Percentiles rank a stretch among this genome's conserved stretches.
phyloP scores from a whole-genome alignment of 2,797 vertebrate genomes.

The Mus caroli region DNA sequence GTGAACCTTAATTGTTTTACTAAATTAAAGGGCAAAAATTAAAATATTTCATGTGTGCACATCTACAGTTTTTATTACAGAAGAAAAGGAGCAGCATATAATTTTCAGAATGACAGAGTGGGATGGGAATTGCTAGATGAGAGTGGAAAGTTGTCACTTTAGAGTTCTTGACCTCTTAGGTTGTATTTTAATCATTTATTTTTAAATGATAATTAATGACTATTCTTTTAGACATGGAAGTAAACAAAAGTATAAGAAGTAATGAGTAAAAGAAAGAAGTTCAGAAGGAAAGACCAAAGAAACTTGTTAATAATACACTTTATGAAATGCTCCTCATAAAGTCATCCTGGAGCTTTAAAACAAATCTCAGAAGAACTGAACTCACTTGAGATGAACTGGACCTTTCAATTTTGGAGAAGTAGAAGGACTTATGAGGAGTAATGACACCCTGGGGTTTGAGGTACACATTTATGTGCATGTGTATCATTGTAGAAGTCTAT shows the following conservation, averaged over 20 bases:
- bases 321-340: background rate
- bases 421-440: background rate
- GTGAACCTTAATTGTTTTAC: conserved; percentile 50
- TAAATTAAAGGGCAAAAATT: conserved; percentile 43
- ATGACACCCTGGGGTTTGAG: background rate
- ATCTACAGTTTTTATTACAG: conserved; percentile 25
- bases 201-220: background rate
- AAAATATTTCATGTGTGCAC: background rate
- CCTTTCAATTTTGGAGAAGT: background rate
- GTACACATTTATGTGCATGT: background rate
- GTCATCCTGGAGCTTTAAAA: background rate
- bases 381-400: background rate
- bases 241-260: background rate
- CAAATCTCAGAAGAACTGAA: background rate
- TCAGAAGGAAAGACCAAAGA: background rate
- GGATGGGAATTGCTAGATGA: background rate
- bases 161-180: background rate
- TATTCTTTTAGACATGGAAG: conserved; percentile 12
- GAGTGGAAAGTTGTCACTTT: background rate
- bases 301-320: background rate
- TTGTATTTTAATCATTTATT: conserved; percentile 2
- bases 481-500: background rate
- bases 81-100: conserved; percentile 36
- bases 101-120: background rate
- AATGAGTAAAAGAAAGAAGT: background rate